Evolutionary conservation across 1,140 invertebrate species (phyloP).

Genomic region (Diorhabda elongata): DNA sequence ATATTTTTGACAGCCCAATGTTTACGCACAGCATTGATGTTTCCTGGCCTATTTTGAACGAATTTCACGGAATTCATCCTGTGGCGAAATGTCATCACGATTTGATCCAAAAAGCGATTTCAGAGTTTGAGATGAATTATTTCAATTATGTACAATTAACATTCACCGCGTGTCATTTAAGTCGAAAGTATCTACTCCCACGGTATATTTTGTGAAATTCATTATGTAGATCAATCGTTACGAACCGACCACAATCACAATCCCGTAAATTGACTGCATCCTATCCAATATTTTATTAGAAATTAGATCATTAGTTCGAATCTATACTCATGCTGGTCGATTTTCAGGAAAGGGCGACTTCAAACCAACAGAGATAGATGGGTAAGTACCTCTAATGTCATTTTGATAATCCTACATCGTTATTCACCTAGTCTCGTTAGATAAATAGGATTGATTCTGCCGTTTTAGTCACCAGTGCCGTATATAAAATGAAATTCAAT

Average conservation of each 20-base stretch:
- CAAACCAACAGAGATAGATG: constrained; percentile 55
- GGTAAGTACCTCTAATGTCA: constrained; percentile 44
- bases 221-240: constrained; percentile 3
- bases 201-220: background rate
- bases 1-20: no score
- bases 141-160: no score
- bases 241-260: background rate
- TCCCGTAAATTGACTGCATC: background rate
- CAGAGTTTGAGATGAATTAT: no score
- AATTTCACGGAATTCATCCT: no score
- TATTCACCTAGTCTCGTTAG: background rate
- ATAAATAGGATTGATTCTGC: background rate
- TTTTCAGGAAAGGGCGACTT: constrained; percentile 54
- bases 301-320: constrained; percentile 4
- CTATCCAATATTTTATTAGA: background rate
- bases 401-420: constrained; percentile 9
- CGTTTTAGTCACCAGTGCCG: no score
- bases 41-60: no score
- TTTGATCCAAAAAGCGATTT: no score
- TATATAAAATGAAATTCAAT: no score
- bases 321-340: constrained; percentile 4
- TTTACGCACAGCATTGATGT: no score
- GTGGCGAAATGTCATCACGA: no score
- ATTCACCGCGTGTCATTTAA: no score
- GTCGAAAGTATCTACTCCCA: background rate